phyloP scores from a whole-genome alignment of 2,888 invertebrate species.

The Bombyx huttoni region DNA sequence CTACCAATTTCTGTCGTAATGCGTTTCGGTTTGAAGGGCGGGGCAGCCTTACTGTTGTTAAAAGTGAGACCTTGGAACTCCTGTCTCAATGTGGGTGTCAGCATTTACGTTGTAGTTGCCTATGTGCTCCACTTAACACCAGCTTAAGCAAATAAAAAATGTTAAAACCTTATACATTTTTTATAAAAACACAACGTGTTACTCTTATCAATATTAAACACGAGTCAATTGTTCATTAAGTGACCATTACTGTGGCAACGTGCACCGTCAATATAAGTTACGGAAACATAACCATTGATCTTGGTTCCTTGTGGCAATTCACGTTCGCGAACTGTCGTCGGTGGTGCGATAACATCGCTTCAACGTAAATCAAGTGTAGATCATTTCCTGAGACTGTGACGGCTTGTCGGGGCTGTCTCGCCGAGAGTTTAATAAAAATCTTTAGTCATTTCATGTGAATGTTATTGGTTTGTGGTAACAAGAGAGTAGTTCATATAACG shows the following conservation, averaged over 20 bases:
- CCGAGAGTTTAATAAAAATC: neutral
- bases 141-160: too few relatives aligned
- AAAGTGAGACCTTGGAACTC: too few relatives aligned
- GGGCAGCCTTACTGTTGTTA: too few relatives aligned
- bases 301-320: constrained; percentile 13
- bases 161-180: too few relatives aligned
- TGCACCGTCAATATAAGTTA: constrained; percentile 22
- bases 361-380: neutral
- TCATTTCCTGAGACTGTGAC: neutral
- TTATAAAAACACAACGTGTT: too few relatives aligned
- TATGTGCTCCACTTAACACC: too few relatives aligned
- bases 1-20: too few relatives aligned
- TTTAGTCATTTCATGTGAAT: neutral
- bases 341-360: neutral
- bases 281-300: constrained; percentile 26
- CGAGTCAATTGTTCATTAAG: neutral
- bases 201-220: too few relatives aligned
- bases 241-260: constrained; percentile 11
- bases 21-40: too few relatives aligned
- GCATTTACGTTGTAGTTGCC: too few relatives aligned
- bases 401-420: neutral
- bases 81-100: too few relatives aligned
- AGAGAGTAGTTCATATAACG: neutral
- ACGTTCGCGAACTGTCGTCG: constrained; percentile 3
- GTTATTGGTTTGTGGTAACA: neutral